Evolutionary conservation across 2,113 vertebrate species (phyloP), one percentile per base, ranked within the genome.

Genomic region (Scartelaos histophorus): DNA sequence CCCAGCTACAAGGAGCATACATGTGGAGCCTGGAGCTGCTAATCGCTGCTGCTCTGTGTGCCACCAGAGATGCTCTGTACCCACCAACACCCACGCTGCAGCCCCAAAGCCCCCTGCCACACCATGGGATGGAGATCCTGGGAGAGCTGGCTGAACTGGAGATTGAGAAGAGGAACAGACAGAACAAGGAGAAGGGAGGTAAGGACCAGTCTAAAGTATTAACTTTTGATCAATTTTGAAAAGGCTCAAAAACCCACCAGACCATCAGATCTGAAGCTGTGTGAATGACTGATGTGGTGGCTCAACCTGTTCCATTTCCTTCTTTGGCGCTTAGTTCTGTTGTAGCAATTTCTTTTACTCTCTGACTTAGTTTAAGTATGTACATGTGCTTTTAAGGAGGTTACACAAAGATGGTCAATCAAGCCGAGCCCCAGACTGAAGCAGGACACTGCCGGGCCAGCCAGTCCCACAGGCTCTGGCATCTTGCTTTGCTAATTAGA

Each of bases 111-210:
- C 54, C 81, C 6, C 62, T 91, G 78, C 85, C 92, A 71, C 94
- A 94, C 89, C 94, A 91, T 0, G 97, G 97, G 4, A 97, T 99
- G 58, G 95, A 95, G 76, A 94, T 99, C 80, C 94, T 99, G 82
- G 97, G 96, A 0, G 97, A 98, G 74, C 90, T 99, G 73, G 97
- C 96, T 0, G 95, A 97, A 57, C 91, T 99, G 90, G 96, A 97
- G 90, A 88, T 91, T 73, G 93, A 92, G 79, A 88, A 89, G 77
- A 89, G 90, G 78, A 89, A 60, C 77, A 78, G 78, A 60, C 80
- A 79, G 47, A 82, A 61, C 67, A 74, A 87, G 90, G 94, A 93
- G 74, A 90, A 90, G 43, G 69, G 82, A 74, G 86, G 88, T 89
- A 73, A 88, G 82, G 57, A 54, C 1, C 38, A 24, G 35, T 13